Conservation (phyloP, 2,888 invertebrate species). For the Cosmorhoe ocellata region DNA sequence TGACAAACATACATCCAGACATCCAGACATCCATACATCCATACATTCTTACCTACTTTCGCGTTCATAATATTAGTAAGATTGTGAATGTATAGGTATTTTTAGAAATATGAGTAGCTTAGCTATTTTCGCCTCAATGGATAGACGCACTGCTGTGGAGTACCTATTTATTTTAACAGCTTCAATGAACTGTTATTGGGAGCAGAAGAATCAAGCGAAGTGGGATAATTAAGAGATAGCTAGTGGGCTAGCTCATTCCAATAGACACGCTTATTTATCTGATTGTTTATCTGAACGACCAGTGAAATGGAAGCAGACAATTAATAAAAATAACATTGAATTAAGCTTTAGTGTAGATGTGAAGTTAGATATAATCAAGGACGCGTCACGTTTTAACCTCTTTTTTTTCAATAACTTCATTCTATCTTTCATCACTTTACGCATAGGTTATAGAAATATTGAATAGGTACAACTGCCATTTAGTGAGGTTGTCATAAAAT, state of each 20-base stretch:
- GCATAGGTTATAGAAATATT: too few relatives aligned
- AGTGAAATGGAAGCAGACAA: neutral
- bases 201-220: slow-evolving; percentile 10
- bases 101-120: neutral
- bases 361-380: too few relatives aligned
- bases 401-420: too few relatives aligned
- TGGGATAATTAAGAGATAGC: slow-evolving; percentile 10
- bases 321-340: neutral
- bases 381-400: too few relatives aligned
- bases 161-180: slow-evolving; percentile 6
- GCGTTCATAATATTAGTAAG: too few relatives aligned
- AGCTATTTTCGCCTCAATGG: slow-evolving; percentile 1
- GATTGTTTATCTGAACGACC: neutral
- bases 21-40: too few relatives aligned
- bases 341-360: neutral
- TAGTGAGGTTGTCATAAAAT: too few relatives aligned
- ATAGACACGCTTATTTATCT: slow-evolving; percentile 10
- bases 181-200: neutral
- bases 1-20: too few relatives aligned
- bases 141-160: neutral
- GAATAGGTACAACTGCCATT: too few relatives aligned
- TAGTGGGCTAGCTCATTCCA: neutral
- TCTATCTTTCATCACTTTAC: too few relatives aligned
- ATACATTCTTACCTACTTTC: too few relatives aligned
- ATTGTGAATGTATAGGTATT: too few relatives aligned